Evolutionary conservation across 2,797 vertebrate species (phyloP).

Genomic region (Phylloscopus collybita): DNA sequence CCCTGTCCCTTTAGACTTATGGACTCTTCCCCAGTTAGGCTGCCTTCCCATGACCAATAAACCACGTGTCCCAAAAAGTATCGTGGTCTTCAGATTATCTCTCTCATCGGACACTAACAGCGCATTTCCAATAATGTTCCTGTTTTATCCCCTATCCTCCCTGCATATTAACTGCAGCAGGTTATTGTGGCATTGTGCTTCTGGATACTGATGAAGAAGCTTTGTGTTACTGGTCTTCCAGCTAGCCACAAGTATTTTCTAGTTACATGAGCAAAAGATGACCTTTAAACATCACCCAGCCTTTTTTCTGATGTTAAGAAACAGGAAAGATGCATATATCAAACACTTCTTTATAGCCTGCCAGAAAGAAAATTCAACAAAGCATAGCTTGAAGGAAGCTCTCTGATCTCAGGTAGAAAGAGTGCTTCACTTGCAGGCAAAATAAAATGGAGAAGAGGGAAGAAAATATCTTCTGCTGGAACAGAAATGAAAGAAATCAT

Average conservation of each 20-base stretch:
- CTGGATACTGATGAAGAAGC: neutral
- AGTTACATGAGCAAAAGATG: neutral
- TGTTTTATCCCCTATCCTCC: neutral
- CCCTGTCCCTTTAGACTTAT: no score
- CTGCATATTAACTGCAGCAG: neutral
- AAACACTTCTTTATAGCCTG: slow-evolving; percentile 12
- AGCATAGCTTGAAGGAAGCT: slow-evolving; percentile 19
- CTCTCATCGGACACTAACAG: no score
- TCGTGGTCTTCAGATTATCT: no score
- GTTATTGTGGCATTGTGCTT: neutral
- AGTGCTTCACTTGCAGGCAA: slow-evolving; percentile 21
- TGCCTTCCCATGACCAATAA: no score
- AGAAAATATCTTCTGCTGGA: slow-evolving; percentile 22
- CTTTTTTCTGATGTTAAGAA: neutral
- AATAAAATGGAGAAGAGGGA: neutral
- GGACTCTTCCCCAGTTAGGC: no score
- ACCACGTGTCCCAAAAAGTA: no score
- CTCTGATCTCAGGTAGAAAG: slow-evolving; percentile 48
- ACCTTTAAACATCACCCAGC: neutral
- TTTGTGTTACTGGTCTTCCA: neutral
- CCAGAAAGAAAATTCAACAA: slow-evolving; percentile 23
- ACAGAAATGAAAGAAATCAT: slow-evolving; percentile 25
- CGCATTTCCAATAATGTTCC: neutral
- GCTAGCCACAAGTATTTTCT: neutral
- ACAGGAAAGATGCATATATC: neutral